phyloP scores from a whole-genome alignment of 2,113 vertebrate genomes.

The Mugil cephalus region DNA sequence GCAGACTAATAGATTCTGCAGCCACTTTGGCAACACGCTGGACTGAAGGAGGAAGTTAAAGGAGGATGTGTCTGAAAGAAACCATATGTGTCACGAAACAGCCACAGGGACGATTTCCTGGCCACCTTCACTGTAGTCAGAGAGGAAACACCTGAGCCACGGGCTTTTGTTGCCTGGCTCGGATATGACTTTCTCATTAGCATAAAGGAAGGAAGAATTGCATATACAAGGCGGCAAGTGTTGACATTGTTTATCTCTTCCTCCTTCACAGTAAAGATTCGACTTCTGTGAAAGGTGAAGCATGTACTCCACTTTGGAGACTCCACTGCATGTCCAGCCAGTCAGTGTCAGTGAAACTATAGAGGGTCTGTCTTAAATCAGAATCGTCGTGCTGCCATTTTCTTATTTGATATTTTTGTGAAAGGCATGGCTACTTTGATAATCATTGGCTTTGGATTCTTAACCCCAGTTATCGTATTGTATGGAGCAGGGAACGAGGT shows the following conservation, averaged over 20 bases:
- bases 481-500: no score
- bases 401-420: no score
- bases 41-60: conserved; percentile 40
- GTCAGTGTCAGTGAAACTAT: not conserved
- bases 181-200: conserved; percentile 24
- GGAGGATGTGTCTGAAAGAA: conserved; percentile 55
- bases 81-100: conserved; percentile 33
- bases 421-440: no score
- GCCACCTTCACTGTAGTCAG: conserved; percentile 33
- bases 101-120: conserved; percentile 55
- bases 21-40: conserved; percentile 2
- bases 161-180: conserved; percentile 51
- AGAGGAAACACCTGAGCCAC: conserved; percentile 75
- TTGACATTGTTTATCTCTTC: conserved; percentile 30
- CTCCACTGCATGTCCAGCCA: not conserved
- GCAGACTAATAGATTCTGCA: not conserved
- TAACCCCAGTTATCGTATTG: no score
- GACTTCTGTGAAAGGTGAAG: not conserved
- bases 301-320: no score
- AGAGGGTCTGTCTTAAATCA: not conserved
- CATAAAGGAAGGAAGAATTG: conserved; percentile 47
- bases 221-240: not conserved
- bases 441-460: no score
- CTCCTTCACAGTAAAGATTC: not conserved
- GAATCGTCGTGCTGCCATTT: not conserved